Evolutionary conservation across 2,888 invertebrate species (phyloP).

Genomic region (Heterodera filipjevi): DNA sequence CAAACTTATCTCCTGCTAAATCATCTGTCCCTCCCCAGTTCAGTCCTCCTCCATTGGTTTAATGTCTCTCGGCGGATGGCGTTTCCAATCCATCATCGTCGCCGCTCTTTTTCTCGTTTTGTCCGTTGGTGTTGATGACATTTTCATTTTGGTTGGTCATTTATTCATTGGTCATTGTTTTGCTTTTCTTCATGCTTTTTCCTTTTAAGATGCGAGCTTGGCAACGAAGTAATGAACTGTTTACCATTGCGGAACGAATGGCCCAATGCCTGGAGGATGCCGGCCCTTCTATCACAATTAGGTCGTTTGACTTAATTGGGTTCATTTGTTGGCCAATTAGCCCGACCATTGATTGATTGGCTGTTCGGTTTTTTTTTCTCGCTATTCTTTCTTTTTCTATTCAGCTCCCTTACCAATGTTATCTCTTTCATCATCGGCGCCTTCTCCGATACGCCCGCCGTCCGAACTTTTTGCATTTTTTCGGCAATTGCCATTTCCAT

Average conservation of each 20-base stretch:
- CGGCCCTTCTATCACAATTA: conserved; percentile 60
- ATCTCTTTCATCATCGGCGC: conserved; percentile 52
- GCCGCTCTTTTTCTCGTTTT: conserved; percentile 59
- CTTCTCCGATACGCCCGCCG: conserved; percentile 56
- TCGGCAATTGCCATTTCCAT: conserved; percentile 51
- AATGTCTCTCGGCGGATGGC: conserved; percentile 46
- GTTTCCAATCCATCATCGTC: conserved; percentile 60
- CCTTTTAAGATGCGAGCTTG: conserved; percentile 38
- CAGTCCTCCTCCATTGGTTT: conserved; percentile 44
- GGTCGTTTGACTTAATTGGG: conserved; percentile 34
- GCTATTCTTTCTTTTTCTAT: conserved; percentile 13
- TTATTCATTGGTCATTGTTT: conserved; percentile 28
- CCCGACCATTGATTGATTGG: background rate
- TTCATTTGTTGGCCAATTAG: background rate
- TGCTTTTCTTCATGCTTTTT: no score
- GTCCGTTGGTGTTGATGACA: conserved; percentile 62
- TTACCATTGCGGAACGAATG: conserved; percentile 46
- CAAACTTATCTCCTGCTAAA: background rate
- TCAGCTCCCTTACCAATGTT: conserved; percentile 48
- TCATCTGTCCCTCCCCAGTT: background rate
- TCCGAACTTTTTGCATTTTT: conserved; percentile 57
- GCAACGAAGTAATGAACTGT: conserved; percentile 42
- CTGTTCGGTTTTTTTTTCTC: background rate
- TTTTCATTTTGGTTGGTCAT: conserved; percentile 50
- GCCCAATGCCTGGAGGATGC: conserved; percentile 56